Base-by-base conservation (phyloP, 2,113 vertebrate species). In the Nycticebus coucang region DNA sequence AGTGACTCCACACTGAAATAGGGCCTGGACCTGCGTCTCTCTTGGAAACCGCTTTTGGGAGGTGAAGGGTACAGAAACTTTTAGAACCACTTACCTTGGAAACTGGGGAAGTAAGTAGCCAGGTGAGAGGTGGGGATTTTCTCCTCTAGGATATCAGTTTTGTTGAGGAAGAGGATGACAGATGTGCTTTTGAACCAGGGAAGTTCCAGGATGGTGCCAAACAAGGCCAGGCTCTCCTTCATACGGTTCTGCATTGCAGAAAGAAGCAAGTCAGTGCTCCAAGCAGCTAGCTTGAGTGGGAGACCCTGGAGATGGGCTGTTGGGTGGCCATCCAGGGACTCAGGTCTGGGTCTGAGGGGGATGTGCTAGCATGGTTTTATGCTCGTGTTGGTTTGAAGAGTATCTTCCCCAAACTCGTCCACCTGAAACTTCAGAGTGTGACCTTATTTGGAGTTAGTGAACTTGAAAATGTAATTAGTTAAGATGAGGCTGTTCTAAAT, bases 141-240 rank as follows among this genome's bases (percentile, higher is more conserved):
- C 95, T 99, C 99, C 33, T 98, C 98, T 86, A 99, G 97, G 97
- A 99, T 99, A 98, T 99, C 99, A 7, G 98, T 99, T 98, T 99
- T 99, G 98, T 99, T 99, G 96, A 99, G 99, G 97, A 99, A 99
- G 95, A 99, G 99, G 97, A 99, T 99, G 93, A 99, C 98, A 0
- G 99, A 99, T 6, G 99, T 98, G 85, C 94, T 98, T 89, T 79
- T 93, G 97, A 99, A 99, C 99, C 99, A 99, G 2, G 98, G 98
- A 2, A 99, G 99, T 62, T 99, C 99, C 97, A 99, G 98, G 97
- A 99, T 99, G 87, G 99, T 99, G 92, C 99, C 98, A 77, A 99
- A 99, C 86, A 99, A 97, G 13, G 99, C 99, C 87, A 99, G 97
- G 94, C 99, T 99, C 98, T 99, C 99, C 30, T 97, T 89, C 99